phyloP scores from a whole-genome alignment of 2,888 invertebrate genomes.

The Drosophila prolongata region DNA sequence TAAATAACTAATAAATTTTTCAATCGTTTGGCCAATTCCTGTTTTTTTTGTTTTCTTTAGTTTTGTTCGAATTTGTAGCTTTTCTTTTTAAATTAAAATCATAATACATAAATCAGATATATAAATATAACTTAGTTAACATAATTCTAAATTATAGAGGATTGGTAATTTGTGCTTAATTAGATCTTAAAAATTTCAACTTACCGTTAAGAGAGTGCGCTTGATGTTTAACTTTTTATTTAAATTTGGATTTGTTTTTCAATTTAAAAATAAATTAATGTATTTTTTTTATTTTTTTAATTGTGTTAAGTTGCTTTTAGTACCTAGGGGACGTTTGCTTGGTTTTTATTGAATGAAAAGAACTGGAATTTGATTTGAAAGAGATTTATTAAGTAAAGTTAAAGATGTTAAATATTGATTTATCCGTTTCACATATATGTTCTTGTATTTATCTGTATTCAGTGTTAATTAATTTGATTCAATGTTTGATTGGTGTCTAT shows the following conservation, averaged over 20 bases:
- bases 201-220: slow-evolving; percentile 72
- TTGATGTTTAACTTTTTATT: slow-evolving; percentile 53
- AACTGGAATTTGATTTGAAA: slow-evolving; percentile 79
- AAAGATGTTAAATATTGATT: slow-evolving; percentile 62
- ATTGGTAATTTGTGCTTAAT: slow-evolving; percentile 52
- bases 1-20: slow-evolving; percentile 65
- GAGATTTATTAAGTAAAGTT: slow-evolving; percentile 78
- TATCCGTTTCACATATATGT: slow-evolving; percentile 40
- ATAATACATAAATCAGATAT: slow-evolving; percentile 51
- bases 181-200: slow-evolving; percentile 73
- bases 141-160: slow-evolving; percentile 48
- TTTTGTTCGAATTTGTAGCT: slow-evolving; percentile 57
- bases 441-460: slow-evolving; percentile 32
- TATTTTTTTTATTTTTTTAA: slow-evolving; percentile 21
- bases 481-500: slow-evolving; percentile 35
- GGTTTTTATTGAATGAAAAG: slow-evolving; percentile 60
- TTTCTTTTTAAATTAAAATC: slow-evolving; percentile 34
- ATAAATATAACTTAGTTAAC: slow-evolving; percentile 56
- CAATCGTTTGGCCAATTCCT: slow-evolving; percentile 82
- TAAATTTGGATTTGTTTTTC: slow-evolving; percentile 32
- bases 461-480: slow-evolving; percentile 44
- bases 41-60: slow-evolving; percentile 66
- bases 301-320: slow-evolving; percentile 51
- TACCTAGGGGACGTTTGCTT: slow-evolving; percentile 52
- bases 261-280: slow-evolving; percentile 38